Evolutionary conservation across 2,888 invertebrate genomes (phyloP).

Genomic region (Pardosa pseudoannulata): DNA sequence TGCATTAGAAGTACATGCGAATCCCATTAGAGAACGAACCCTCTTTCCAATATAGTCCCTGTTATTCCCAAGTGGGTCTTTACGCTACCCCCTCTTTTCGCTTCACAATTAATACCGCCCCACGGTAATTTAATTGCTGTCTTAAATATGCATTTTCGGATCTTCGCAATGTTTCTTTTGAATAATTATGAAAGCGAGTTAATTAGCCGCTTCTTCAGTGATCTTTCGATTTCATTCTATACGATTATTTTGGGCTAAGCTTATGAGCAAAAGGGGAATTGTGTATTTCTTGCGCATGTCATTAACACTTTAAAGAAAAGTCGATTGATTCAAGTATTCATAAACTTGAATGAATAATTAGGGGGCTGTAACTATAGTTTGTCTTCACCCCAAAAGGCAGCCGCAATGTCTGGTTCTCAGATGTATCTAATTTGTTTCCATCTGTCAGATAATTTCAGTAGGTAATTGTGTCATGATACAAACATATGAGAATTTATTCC

Average conservation of each 20-base stretch:
- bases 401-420: background rate
- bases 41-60: too few relatives aligned
- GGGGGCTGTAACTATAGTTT: background rate
- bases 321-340: constrained; percentile 6
- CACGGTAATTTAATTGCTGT: constrained; percentile 52
- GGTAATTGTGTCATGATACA: background rate
- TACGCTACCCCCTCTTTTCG: constrained; percentile 35
- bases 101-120: constrained; percentile 14
- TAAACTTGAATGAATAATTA: constrained; percentile 2
- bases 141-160: constrained; percentile 46
- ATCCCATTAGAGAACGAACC: constrained; percentile 18
- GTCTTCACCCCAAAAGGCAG: background rate
- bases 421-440: background rate
- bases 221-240: constrained; percentile 35
- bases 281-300: constrained; percentile 1
- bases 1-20: constrained; percentile 30
- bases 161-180: constrained; percentile 25
- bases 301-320: constrained; percentile 20
- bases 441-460: background rate
- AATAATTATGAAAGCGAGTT: constrained; percentile 26
- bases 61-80: constrained; percentile 42
- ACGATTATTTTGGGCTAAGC: background rate
- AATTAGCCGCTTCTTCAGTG: constrained; percentile 47
- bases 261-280: constrained; percentile 19
- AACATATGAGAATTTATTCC: too few relatives aligned